Evolutionary conservation across 2,888 invertebrate species (phyloP).

Genomic region (Leptinotarsa peninsularis): DNA sequence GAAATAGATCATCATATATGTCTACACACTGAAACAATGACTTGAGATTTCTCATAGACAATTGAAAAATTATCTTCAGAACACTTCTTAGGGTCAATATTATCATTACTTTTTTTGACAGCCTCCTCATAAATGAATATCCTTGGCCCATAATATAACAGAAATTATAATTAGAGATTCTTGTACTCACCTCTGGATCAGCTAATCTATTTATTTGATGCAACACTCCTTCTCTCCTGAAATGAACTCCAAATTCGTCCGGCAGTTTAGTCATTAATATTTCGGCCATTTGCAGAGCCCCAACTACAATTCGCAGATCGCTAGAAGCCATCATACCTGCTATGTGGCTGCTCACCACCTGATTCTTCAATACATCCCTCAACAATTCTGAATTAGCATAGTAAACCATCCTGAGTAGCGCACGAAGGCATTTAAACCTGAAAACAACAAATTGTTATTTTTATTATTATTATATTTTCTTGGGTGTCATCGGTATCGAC

Average conservation of each 20-base stretch:
- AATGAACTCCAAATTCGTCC: slow-evolving; percentile 94
- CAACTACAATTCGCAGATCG: slow-evolving; percentile 96
- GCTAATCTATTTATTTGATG: slow-evolving; percentile 83
- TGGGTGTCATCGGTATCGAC: too few species aligned
- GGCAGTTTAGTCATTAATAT: slow-evolving; percentile 97
- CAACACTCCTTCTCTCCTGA: slow-evolving; percentile 97
- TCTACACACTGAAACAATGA: too few species aligned
- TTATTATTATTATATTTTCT: too few species aligned
- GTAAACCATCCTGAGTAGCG: slow-evolving; percentile 95
- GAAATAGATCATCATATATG: too few species aligned
- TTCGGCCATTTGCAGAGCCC: slow-evolving; percentile 96
- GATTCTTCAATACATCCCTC: slow-evolving; percentile 78
- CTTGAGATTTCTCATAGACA: too few species aligned
- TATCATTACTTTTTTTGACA: too few species aligned
- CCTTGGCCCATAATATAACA: background rate
- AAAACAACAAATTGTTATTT: background rate
- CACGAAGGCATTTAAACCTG: slow-evolving; percentile 91
- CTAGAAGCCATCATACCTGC: slow-evolving; percentile 98
- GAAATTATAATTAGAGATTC: background rate
- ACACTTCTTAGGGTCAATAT: too few species aligned
- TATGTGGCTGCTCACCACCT: slow-evolving; percentile 93
- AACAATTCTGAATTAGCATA: slow-evolving; percentile 91
- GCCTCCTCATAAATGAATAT: too few species aligned
- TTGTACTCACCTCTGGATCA: slow-evolving; percentile 71
- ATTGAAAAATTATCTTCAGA: too few species aligned